These are phyloP conservation scores for Drosophila anomalata DNA, from an alignment of 2,888 invertebrate genomes.

Conservation along the genomic window DNA sequence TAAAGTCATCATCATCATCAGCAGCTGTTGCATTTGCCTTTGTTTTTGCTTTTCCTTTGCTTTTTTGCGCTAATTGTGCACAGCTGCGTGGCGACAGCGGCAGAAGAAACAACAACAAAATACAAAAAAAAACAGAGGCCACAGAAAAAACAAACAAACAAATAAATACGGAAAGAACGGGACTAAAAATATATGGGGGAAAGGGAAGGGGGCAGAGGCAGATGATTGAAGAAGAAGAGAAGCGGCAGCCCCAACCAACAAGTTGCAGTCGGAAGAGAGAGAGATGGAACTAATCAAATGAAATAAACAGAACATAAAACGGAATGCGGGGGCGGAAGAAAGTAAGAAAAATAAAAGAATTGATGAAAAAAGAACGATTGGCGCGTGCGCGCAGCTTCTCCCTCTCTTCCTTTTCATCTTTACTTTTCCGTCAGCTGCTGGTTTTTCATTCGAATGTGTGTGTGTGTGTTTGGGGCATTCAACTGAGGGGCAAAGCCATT, in stretches of 20 bases:
- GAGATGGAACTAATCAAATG: neutral
- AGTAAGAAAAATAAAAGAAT: neutral
- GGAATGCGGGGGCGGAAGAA: slow-evolving; percentile 1
- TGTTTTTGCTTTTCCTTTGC: slow-evolving; percentile 29
- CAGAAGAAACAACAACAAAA: slow-evolving; percentile 15
- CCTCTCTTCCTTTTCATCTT: neutral
- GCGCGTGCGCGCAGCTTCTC: slow-evolving; percentile 38
- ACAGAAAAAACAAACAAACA: slow-evolving; percentile 29
- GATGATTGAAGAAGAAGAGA: slow-evolving; percentile 5
- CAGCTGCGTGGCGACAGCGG: slow-evolving; percentile 62
- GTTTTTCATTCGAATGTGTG: slow-evolving; percentile 6
- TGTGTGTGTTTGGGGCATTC: slow-evolving; percentile 32
- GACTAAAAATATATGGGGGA: slow-evolving; percentile 3
- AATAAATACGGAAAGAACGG: slow-evolving; percentile 1
- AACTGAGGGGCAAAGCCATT: slow-evolving; percentile 34
- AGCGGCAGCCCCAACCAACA: slow-evolving; percentile 35
- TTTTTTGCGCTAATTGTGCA: slow-evolving; percentile 74
- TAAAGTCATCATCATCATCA: neutral
- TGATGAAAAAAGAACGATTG: slow-evolving; percentile 16
- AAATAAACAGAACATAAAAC: slow-evolving; percentile 9
- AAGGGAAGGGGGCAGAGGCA: neutral
- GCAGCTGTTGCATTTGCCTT: slow-evolving; percentile 4
- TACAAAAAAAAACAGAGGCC: slow-evolving; percentile 24
- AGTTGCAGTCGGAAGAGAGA: slow-evolving; percentile 35
- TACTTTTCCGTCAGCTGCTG: slow-evolving; percentile 40